Evolutionary conservation across 2,113 vertebrate genomes (phyloP).

Genomic region (Cheilinus undulatus): DNA sequence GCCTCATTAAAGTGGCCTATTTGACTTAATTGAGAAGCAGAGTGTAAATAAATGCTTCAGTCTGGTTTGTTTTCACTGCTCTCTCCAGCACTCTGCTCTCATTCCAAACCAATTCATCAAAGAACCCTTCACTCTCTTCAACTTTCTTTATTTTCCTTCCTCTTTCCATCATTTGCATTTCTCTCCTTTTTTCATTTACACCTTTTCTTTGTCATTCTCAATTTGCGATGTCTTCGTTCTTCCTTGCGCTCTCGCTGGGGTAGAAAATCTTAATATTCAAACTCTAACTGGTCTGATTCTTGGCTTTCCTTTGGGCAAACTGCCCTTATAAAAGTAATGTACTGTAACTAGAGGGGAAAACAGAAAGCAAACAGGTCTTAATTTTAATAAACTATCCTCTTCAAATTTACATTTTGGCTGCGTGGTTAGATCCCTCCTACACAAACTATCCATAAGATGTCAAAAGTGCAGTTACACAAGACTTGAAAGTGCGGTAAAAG

Average conservation of each 20-base stretch:
- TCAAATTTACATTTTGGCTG: conserved; percentile 32
- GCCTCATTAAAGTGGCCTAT: conserved; percentile 79
- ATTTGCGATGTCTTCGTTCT: conserved; percentile 26
- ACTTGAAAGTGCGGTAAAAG: conserved; percentile 12
- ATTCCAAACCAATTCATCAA: conserved; percentile 66
- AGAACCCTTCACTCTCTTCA: conserved; percentile 21
- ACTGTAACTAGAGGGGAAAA: neutral
- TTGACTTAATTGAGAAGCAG: conserved; percentile 80
- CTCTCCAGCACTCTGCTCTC: conserved; percentile 63
- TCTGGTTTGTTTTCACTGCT: conserved; percentile 78
- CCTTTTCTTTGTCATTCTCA: conserved; percentile 26
- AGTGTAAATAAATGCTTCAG: conserved; percentile 80
- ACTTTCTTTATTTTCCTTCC: conserved; percentile 1
- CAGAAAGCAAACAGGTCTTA: neutral
- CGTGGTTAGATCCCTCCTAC: conserved; percentile 25
- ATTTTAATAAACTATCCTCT: conserved; percentile 20
- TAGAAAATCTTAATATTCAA: conserved; percentile 1
- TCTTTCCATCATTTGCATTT: neutral
- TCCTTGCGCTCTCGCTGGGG: neutral
- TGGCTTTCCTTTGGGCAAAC: neutral
- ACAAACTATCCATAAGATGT: conserved; percentile 26
- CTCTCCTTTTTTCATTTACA: conserved; percentile 30
- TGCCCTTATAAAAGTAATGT: neutral
- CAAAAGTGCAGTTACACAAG: conserved; percentile 37
- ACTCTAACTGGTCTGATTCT: neutral